phyloP scores from a whole-genome alignment of 2,113 vertebrate species.

The Fulmarus glacialis region DNA sequence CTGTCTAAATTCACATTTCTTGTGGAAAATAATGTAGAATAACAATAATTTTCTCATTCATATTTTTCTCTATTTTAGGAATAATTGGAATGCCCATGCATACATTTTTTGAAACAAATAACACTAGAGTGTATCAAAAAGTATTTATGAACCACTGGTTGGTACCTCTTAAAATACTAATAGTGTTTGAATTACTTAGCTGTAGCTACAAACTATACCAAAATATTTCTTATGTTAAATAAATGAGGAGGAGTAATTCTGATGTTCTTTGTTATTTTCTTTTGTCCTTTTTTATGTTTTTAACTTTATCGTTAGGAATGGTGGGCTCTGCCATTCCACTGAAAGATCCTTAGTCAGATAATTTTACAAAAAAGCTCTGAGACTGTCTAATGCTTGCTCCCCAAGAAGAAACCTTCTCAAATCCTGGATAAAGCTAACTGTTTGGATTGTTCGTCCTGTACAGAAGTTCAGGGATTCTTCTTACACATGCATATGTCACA shows the following conservation, averaged over 20 bases:
- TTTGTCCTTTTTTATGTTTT: neutral
- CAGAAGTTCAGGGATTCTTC: neutral
- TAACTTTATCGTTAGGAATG: neutral
- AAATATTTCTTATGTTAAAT: neutral
- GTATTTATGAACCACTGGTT: neutral
- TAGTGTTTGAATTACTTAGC: neutral
- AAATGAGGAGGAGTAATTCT: neutral
- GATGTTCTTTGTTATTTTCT: neutral
- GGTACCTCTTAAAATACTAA: neutral
- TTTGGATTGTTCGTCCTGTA: neutral
- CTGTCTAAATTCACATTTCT: neutral
- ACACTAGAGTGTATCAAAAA: neutral
- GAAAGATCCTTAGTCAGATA: neutral
- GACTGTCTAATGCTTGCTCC: fast-evolving
- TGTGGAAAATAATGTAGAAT: neutral
- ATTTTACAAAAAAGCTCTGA: neutral
- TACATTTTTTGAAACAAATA: neutral
- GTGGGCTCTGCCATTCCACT: neutral
- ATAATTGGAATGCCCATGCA: neutral
- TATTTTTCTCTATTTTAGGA: neutral
- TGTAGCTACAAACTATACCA: neutral
- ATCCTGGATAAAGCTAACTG: neutral
- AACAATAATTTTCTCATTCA: neutral
- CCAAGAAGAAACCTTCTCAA: neutral
- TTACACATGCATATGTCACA: neutral